A percentile compares a stretch with the other conserved stretches of the same genome.
phyloP scores from a whole-genome alignment of 2,113 vertebrate species.

The Forbesichthys papilliferus region DNA sequence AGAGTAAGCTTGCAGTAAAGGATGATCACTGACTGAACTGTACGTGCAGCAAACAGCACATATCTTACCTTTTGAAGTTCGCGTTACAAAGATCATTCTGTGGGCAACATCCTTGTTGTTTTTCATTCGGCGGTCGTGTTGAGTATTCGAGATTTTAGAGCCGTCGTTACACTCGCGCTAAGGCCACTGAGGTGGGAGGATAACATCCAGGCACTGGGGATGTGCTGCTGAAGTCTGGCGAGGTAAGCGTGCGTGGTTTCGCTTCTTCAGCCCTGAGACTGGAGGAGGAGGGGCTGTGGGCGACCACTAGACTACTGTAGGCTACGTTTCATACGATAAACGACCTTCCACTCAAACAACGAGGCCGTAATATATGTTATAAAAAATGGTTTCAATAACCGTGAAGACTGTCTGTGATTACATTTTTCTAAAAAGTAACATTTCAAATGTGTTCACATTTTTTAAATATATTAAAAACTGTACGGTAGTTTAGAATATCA shows the following conservation, averaged over 20 bases:
- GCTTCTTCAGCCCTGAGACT: conserved; percentile 10
- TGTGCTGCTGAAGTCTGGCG: conserved; percentile 31
- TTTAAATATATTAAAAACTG: too few relatives aligned
- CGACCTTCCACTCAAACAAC: too few relatives aligned
- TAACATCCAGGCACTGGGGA: conserved; percentile 21
- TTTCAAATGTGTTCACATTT: too few relatives aligned
- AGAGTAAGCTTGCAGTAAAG: not conserved
- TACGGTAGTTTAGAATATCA: too few relatives aligned
- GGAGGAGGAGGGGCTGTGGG: conserved; percentile 12
- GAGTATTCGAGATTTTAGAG: conserved; percentile 17
- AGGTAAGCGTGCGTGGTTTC: conserved; percentile 37
- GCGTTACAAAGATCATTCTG: conserved; percentile 11
- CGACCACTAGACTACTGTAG: not conserved
- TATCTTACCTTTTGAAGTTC: conserved; percentile 50
- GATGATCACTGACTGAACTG: not conserved
- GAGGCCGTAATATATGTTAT: too few relatives aligned
- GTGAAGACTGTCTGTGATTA: too few relatives aligned
- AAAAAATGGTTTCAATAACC: too few relatives aligned
- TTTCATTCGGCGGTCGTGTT: conserved; percentile 38
- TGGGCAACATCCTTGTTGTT: conserved; percentile 23
- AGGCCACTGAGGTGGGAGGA: conserved; percentile 46
- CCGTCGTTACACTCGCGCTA: conserved; percentile 1
- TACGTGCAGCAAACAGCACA: conserved; percentile 4
- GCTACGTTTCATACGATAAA: too few relatives aligned
- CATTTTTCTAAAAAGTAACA: too few relatives aligned